Conservation (phyloP, 1,140 invertebrate species). For the Tetramorium parvispinum region DNA sequence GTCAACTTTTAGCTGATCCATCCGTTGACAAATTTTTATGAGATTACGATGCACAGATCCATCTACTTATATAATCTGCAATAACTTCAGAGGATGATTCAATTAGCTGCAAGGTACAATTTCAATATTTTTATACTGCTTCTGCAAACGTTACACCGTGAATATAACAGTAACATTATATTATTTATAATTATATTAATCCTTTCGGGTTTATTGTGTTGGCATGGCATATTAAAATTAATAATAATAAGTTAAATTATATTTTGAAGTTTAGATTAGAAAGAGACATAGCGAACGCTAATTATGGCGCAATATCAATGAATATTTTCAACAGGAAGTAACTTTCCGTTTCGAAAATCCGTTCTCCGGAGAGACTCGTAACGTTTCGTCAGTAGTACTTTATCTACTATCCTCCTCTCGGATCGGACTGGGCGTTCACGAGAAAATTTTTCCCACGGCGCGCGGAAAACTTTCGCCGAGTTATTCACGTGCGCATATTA, state of each 20-base stretch:
- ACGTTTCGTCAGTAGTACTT: constrained; percentile 45
- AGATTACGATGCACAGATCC: neutral
- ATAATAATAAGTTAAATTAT: neutral
- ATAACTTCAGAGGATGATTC: neutral
- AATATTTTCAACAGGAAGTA: constrained; percentile 10
- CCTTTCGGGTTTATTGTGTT: neutral
- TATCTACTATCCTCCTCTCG: constrained; percentile 4
- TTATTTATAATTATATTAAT: neutral
- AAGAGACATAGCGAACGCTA: neutral
- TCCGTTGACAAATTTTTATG: constrained; percentile 48
- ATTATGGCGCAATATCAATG: neutral
- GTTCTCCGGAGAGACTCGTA: constrained; percentile 29
- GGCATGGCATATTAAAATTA: neutral
- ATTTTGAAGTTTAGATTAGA: neutral
- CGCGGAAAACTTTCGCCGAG: constrained; percentile 51
- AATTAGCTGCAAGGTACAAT: neutral
- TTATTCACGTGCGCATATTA: constrained; percentile 67
- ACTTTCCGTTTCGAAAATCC: constrained; percentile 54
- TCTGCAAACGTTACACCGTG: neutral
- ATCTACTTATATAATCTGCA: neutral
- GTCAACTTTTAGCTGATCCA: constrained; percentile 10
- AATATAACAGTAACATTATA: neutral
- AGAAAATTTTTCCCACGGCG: constrained; percentile 54
- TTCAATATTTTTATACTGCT: neutral
- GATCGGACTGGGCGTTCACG: constrained; percentile 11